phyloP scores from a whole-genome alignment of 1,140 invertebrate species.

The Pissodes strobi region DNA sequence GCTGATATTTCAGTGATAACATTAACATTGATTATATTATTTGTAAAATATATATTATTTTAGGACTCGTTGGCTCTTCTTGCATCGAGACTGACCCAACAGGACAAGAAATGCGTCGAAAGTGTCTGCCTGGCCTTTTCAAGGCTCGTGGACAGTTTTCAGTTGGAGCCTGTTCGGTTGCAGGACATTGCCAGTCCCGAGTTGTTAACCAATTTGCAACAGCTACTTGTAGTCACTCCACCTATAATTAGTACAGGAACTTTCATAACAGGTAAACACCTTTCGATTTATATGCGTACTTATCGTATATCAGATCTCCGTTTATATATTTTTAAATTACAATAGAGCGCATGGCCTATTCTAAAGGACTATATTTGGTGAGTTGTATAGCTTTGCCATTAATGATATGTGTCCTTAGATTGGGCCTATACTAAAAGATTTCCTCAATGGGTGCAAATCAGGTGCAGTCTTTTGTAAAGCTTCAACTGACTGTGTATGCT shows the following conservation, averaged over 20 bases:
- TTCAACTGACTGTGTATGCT: conserved; percentile 43
- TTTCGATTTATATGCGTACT: no score
- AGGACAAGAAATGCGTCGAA: conserved; percentile 98
- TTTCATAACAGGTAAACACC: conserved; percentile 83
- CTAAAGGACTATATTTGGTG: no score
- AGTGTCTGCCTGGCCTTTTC: conserved; percentile 96
- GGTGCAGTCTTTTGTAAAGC: conserved; percentile 43
- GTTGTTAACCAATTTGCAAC: conserved; percentile 89
- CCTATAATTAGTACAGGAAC: conserved; percentile 90
- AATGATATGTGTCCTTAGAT: no score
- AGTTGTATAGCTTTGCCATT: no score
- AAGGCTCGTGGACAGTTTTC: conserved; percentile 94
- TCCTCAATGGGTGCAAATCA: conserved; percentile 44
- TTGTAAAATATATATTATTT: no score
- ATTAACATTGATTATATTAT: no score
- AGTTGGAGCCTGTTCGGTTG: conserved; percentile 85
- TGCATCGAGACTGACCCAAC: conserved; percentile 84
- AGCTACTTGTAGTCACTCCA: conserved; percentile 89
- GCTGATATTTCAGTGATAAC: no score
- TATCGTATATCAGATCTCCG: no score
- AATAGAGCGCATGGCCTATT: no score
- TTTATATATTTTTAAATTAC: no score
- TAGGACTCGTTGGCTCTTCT: conserved; percentile 82
- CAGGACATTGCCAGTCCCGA: conserved; percentile 95
- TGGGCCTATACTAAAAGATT: no score